Conservation (phyloP, 2,888 invertebrate species). For the Leptinotarsa tumamoca region DNA sequence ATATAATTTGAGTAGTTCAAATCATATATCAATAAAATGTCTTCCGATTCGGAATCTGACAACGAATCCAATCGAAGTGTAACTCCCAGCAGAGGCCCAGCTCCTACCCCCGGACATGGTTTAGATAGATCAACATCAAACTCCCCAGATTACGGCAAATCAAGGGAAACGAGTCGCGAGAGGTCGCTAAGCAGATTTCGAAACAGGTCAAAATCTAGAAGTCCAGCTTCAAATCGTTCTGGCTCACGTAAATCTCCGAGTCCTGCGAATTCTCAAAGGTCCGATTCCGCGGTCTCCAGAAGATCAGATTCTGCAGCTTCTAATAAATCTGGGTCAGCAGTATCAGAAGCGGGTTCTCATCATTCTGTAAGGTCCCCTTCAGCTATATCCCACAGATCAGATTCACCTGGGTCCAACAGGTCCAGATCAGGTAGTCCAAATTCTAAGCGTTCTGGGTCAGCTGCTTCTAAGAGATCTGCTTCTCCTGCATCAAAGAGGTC, state of each 20-base stretch:
- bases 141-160: slow-evolving; percentile 55
- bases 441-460: slow-evolving; percentile 51
- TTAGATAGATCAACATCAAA: slow-evolving; percentile 60
- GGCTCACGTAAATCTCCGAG: slow-evolving; percentile 54
- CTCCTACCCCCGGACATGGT: slow-evolving; percentile 64
- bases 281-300: slow-evolving; percentile 61
- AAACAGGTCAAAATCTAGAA: slow-evolving; percentile 46
- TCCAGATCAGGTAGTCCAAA: slow-evolving; percentile 47
- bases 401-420: slow-evolving; percentile 56
- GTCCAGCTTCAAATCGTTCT: slow-evolving; percentile 51
- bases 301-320: slow-evolving; percentile 65
- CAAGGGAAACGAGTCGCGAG: slow-evolving; percentile 45
- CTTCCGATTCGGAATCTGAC: slow-evolving; percentile 67
- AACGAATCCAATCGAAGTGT: slow-evolving; percentile 67
- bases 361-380: slow-evolving; percentile 64
- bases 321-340: slow-evolving; percentile 48
- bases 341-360: neutral
- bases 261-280: slow-evolving; percentile 41
- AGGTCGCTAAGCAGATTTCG: slow-evolving; percentile 40
- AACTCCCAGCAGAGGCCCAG: slow-evolving; percentile 64
- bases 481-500: slow-evolving; percentile 59
- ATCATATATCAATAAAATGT: slow-evolving; percentile 43
- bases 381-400: slow-evolving; percentile 67
- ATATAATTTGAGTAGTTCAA: neutral
- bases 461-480: slow-evolving; percentile 66